These are phyloP conservation scores for Panthera uncia DNA, from an alignment of 2,113 vertebrate genomes.

Conservation along the genomic window DNA sequence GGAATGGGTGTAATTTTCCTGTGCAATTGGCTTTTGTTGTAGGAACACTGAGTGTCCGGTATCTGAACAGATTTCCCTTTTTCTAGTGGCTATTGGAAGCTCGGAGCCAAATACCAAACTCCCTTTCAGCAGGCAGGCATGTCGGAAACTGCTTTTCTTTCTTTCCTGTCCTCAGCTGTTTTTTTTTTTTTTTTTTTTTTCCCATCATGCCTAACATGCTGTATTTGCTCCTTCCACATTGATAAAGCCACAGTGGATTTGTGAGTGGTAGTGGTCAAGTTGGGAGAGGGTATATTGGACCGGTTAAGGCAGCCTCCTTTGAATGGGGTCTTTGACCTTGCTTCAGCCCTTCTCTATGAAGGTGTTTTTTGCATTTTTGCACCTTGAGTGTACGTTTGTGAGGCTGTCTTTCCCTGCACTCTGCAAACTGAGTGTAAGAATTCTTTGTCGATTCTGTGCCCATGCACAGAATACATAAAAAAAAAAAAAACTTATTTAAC, in stretches of 20 bases:
- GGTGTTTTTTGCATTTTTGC: neutral
- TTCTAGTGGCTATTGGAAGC: neutral
- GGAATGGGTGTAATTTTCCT: neutral
- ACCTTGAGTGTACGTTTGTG: neutral
- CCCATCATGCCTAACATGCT: too few species aligned
- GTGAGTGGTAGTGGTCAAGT: too few species aligned
- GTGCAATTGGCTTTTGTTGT: slow-evolving; percentile 11
- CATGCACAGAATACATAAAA: neutral
- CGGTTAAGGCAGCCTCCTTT: neutral
- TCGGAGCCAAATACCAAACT: neutral
- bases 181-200: neutral
- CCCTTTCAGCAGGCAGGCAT: neutral
- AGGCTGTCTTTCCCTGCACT: neutral
- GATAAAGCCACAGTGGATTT: too few species aligned
- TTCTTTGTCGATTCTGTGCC: neutral
- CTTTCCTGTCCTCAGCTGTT: neutral
- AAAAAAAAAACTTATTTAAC: neutral
- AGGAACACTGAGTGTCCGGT: neutral
- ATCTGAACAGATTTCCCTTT: neutral
- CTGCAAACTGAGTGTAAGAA: neutral
- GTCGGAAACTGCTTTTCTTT: neutral
- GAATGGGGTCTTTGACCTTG: neutral
- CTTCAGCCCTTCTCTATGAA: neutral
- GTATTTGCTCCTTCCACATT: neutral
- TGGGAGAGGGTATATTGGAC: neutral